Conservation (phyloP, 2,888 invertebrate genomes). For the Drosophila acutilabella region DNA sequence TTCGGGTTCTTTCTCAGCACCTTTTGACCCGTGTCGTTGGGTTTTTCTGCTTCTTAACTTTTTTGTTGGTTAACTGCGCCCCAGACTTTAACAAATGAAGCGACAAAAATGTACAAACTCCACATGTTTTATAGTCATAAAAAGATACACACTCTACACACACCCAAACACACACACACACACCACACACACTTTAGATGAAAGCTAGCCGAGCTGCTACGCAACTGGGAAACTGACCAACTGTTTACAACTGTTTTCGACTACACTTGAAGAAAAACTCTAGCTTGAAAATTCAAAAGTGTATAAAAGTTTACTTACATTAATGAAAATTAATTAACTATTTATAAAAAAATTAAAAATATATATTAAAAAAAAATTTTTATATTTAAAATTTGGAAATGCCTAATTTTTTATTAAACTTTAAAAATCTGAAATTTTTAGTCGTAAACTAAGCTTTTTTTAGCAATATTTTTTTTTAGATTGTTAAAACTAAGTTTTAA, state of each 20-base stretch:
- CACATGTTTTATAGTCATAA: slow-evolving; percentile 69
- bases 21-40: slow-evolving; percentile 70
- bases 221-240: slow-evolving; percentile 56
- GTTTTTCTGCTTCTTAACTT: neutral
- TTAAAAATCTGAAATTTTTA: no score
- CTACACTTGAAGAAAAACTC: slow-evolving; percentile 9
- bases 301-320: no score
- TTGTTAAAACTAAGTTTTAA: no score
- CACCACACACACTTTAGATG: slow-evolving; percentile 57
- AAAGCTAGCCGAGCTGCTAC: slow-evolving; percentile 69
- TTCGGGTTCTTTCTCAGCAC: slow-evolving; percentile 75
- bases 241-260: slow-evolving; percentile 35
- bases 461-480: no score
- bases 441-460: no score
- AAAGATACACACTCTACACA: slow-evolving; percentile 35
- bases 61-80: slow-evolving; percentile 59
- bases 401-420: no score
- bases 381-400: no score
- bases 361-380: no score
- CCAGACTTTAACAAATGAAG: slow-evolving; percentile 50
- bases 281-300: no score
- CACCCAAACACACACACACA: slow-evolving; percentile 1
- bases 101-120: slow-evolving; percentile 27
- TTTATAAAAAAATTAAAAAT: no score
- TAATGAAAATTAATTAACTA: no score